Conservation (phyloP, 2,797 vertebrate genomes). For the Clarias pachynema region DNA sequence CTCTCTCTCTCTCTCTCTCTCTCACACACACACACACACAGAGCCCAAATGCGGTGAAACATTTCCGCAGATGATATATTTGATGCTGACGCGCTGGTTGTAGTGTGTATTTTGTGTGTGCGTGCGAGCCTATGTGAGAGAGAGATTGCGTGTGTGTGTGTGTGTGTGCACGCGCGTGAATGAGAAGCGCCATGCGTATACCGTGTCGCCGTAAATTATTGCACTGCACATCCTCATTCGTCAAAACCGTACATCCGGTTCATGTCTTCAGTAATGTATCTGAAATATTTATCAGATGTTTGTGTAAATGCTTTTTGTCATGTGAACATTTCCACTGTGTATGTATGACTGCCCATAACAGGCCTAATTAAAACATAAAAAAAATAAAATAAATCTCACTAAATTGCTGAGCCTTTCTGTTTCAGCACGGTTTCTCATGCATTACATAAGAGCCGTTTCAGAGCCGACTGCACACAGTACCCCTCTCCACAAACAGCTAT, state of each 20-base stretch:
- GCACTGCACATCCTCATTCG: not conserved
- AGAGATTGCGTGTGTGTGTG: not conserved
- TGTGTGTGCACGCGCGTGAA: conserved; percentile 29
- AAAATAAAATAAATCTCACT: too few relatives aligned
- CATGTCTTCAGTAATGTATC: not conserved
- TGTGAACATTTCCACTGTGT: not conserved
- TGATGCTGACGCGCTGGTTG: conserved; percentile 13
- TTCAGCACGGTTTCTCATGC: not conserved
- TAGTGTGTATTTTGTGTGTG: conserved; percentile 5
- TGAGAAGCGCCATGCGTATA: not conserved
- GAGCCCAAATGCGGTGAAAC: not conserved
- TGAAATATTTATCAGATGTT: not conserved
- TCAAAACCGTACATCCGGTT: not conserved
- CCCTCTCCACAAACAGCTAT: not conserved
- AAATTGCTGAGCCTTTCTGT: not conserved
- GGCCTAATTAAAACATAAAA: not conserved
- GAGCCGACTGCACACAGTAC: not conserved
- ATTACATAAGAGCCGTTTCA: conserved; percentile 45
- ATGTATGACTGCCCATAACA: conserved; percentile 2
- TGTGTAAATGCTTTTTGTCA: not conserved
- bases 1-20: too few relatives aligned
- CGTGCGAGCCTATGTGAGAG: not conserved
- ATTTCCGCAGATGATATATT: conserved; percentile 31
- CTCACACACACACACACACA: not conserved
- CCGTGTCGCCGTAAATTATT: conserved; percentile 10